Evolutionary conservation across 2,797 vertebrate genomes (phyloP).

Genomic region (Arrhamphus sclerolepis): DNA sequence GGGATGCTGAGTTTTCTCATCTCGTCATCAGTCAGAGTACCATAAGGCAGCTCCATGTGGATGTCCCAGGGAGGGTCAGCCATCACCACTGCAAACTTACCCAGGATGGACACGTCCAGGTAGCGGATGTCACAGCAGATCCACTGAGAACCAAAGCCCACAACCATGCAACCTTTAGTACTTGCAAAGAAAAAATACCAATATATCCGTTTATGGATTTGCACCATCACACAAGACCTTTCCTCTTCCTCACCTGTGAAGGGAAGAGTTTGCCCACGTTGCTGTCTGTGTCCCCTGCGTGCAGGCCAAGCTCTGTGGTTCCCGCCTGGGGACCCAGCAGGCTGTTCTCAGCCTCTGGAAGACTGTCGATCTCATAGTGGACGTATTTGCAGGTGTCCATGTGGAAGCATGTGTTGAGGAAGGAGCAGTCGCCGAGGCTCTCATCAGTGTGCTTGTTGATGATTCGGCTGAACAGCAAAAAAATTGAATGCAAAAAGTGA

Average conservation of each 20-base stretch:
- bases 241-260: conserved; percentile 82
- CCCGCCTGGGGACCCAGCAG: conserved; percentile 76
- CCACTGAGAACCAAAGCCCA: conserved; percentile 67
- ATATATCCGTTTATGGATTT: too few relatives aligned
- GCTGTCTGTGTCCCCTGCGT: conserved; percentile 82
- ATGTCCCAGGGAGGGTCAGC: conserved; percentile 97
- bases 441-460: conserved; percentile 96
- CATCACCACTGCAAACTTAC: conserved; percentile 96
- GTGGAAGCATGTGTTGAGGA: conserved; percentile 96
- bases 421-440: conserved; percentile 93
- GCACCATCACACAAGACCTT: too few relatives aligned
- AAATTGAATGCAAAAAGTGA: neutral
- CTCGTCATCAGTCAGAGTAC: conserved; percentile 93
- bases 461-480: conserved; percentile 83
- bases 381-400: conserved; percentile 98
- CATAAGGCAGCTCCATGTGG: conserved; percentile 97
- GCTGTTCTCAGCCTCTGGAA: conserved; percentile 80
- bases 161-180: neutral
- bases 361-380: conserved; percentile 94
- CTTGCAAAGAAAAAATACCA: neutral
- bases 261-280: conserved; percentile 91
- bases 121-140: conserved; percentile 94
- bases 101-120: conserved; percentile 93
- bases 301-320: conserved; percentile 82
- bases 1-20: conserved; percentile 96